Conservation (phyloP, 2,797 vertebrate species). For the Chaenodraco wilsoni region DNA sequence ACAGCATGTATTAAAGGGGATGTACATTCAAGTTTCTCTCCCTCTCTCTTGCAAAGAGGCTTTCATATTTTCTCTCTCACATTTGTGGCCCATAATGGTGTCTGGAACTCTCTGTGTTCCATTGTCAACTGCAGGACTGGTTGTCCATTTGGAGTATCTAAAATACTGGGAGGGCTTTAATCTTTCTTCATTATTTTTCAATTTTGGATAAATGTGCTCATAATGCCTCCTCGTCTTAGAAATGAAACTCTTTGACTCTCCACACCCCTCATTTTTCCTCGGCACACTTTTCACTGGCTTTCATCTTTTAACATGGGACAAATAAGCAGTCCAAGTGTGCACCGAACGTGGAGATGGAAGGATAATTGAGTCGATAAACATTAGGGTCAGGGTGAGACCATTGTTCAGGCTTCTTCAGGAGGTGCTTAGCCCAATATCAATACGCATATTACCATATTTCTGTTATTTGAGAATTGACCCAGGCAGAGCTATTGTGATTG, state of each 20-base stretch:
- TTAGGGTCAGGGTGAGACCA: conserved; percentile 79
- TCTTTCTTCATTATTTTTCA: conserved; percentile 90
- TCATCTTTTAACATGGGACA: conserved; percentile 82
- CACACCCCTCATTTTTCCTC: conserved; percentile 71
- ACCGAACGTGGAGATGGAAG: conserved; percentile 82
- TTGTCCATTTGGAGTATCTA: conserved; percentile 85
- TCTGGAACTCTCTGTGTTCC: conserved; percentile 80
- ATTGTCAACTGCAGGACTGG: conserved; percentile 82
- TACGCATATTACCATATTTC: conserved; percentile 75
- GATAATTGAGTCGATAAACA: conserved; percentile 87
- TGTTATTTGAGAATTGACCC: conserved; percentile 76
- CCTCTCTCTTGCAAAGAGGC: conserved; percentile 80
- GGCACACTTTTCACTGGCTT: conserved; percentile 81
- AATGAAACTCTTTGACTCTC: conserved; percentile 86
- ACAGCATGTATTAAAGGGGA: conserved; percentile 74
- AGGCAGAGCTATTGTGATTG: conserved; percentile 69
- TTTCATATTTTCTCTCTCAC: conserved; percentile 78
- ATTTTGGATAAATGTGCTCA: conserved; percentile 88
- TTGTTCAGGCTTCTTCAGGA: conserved; percentile 73
- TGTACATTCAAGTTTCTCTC: conserved; percentile 73
- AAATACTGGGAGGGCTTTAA: conserved; percentile 88
- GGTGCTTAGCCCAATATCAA: conserved; percentile 75
- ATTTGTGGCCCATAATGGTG: conserved; percentile 84
- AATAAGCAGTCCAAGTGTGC: conserved; percentile 74
- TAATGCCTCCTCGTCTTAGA: conserved; percentile 80